These are phyloP conservation scores for Sebastes itinus DNA, from an alignment of 2,797 vertebrate genomes.

Conservation along the genomic window DNA sequence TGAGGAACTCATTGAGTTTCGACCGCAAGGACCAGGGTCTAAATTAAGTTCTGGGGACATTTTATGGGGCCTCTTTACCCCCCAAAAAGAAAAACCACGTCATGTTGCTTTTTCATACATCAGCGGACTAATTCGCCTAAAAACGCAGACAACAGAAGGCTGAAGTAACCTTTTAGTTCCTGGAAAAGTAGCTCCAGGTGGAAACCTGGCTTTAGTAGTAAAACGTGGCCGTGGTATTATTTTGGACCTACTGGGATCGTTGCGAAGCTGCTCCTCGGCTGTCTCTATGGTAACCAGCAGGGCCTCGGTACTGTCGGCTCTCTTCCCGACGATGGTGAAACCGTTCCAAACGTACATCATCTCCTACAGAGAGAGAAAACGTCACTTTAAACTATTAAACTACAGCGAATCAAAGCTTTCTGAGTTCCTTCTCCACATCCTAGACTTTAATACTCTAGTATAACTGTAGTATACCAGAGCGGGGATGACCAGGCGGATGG, in stretches of 20 bases:
- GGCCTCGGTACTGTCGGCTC: conserved; percentile 88
- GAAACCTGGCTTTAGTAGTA: too few species aligned
- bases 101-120: too few species aligned
- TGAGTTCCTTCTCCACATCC: not conserved
- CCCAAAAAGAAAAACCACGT: too few species aligned
- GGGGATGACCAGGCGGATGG: conserved; percentile 87
- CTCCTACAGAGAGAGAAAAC: conserved; percentile 79
- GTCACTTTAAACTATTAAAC: not conserved
- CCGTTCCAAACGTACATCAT: conserved; percentile 99
- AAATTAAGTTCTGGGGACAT: too few species aligned
- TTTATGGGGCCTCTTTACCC: too few species aligned
- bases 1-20: too few species aligned
- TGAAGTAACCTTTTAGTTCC: too few species aligned
- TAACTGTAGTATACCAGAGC: conserved; percentile 81
- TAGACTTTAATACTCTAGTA: not conserved
- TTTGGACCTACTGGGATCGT: conserved; percentile 76
- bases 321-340: conserved; percentile 89
- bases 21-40: too few species aligned
- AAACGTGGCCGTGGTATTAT: fast-evolving
- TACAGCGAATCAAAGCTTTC: not conserved
- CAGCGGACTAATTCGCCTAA: too few species aligned
- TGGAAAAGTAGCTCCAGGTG: too few species aligned
- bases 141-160: too few species aligned
- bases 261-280: conserved; percentile 86
- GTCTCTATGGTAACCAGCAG: conserved; percentile 91